phyloP scores from a whole-genome alignment of 2,888 invertebrate species.

The Eustalomyia histrio region DNA sequence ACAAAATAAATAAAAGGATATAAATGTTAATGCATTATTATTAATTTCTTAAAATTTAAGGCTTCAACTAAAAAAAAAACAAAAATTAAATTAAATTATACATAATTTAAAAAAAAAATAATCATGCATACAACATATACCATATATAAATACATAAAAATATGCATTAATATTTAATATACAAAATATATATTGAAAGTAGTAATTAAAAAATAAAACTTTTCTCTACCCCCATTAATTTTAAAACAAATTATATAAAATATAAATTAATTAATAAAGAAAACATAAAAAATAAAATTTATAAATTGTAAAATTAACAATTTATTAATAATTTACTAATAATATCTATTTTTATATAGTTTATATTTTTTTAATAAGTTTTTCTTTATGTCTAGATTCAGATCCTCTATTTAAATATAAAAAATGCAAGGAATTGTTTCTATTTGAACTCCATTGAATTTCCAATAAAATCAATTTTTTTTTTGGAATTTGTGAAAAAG shows the following conservation, averaged over 20 bases:
- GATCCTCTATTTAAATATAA: neutral
- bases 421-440: neutral
- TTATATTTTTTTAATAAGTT: slow-evolving; percentile 21
- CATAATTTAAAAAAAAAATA: slow-evolving; percentile 11
- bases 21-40: slow-evolving; percentile 48
- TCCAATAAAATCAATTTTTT: neutral
- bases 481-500: neutral
- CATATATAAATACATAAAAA: slow-evolving; percentile 33
- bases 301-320: slow-evolving; percentile 6
- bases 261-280: slow-evolving; percentile 21
- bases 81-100: slow-evolving; percentile 1
- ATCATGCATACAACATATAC: slow-evolving; percentile 6
- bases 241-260: slow-evolving; percentile 13
- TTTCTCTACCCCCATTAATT: slow-evolving; percentile 11
- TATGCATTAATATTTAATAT: neutral
- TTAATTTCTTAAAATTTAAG: slow-evolving; percentile 50
- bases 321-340: slow-evolving; percentile 9
- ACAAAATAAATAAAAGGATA: slow-evolving; percentile 13
- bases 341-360: slow-evolving; percentile 32
- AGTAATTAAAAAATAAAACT: slow-evolving; percentile 7
- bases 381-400: slow-evolving; percentile 12
- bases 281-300: slow-evolving; percentile 11
- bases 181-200: slow-evolving; percentile 1
- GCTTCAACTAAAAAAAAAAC: slow-evolving; percentile 49
- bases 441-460: neutral